These are phyloP conservation scores for Coreius guichenoti DNA, from an alignment of 2,797 vertebrate genomes.

Conservation along the genomic window DNA sequence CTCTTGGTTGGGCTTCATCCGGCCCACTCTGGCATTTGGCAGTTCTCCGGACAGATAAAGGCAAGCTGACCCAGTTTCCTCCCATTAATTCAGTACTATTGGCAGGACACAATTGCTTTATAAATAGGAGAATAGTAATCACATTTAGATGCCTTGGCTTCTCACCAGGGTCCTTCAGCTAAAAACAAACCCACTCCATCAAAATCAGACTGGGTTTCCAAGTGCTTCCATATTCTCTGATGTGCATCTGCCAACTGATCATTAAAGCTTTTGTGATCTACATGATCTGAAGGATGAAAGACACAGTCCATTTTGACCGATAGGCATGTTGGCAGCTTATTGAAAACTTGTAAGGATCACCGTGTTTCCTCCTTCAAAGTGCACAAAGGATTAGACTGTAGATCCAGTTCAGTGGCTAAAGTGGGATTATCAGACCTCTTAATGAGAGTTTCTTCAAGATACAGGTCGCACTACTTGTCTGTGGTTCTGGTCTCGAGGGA, in stretches of 20 bases:
- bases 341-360: slow-evolving; percentile 5
- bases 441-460: slow-evolving; percentile 60
- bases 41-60: slow-evolving; percentile 31
- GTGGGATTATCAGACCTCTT: slow-evolving; percentile 70
- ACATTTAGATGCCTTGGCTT: slow-evolving; percentile 32
- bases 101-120: slow-evolving; percentile 43
- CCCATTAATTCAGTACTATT: slow-evolving; percentile 21
- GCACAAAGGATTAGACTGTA: slow-evolving; percentile 64
- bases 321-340: not conserved
- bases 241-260: slow-evolving; percentile 7
- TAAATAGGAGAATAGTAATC: slow-evolving; percentile 43
- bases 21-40: slow-evolving; percentile 32
- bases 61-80: slow-evolving; percentile 58
- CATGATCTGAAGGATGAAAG: slow-evolving; percentile 3
- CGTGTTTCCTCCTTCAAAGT: not conserved
- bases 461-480: slow-evolving; percentile 37
- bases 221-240: slow-evolving; percentile 6
- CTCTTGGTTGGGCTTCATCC: slow-evolving; percentile 42
- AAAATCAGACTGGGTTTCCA: slow-evolving; percentile 22
- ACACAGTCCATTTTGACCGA: not conserved
- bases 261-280: not conserved
- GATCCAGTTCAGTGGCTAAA: slow-evolving; percentile 62
- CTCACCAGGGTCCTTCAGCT: slow-evolving; percentile 21
- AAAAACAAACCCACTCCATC: slow-evolving; percentile 43
- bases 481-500: not conserved